phyloP scores from a whole-genome alignment of 2,113 vertebrate genomes.

The Corythaixoides concolor region DNA sequence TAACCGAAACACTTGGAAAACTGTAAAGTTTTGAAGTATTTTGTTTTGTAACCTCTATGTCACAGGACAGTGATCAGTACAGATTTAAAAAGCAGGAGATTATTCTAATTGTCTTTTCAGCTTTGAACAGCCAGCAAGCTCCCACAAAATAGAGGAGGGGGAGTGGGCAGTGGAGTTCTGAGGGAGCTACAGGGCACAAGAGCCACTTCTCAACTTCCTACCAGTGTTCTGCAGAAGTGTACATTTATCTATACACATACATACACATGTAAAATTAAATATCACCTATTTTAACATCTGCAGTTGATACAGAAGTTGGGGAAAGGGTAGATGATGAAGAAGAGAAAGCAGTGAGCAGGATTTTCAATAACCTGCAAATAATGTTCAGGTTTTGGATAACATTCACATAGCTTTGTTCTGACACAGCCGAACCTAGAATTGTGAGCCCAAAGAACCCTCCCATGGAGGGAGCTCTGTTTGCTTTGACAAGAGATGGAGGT shows the following conservation, averaged over 20 bases:
- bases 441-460: not conserved
- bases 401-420: not conserved
- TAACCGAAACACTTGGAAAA: not conserved
- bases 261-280: not conserved
- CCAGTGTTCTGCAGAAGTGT: not conserved
- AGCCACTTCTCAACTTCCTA: not conserved
- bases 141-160: not conserved
- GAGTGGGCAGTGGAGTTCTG: not conserved
- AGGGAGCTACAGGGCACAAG: not conserved
- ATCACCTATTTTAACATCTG: not conserved
- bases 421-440: not conserved
- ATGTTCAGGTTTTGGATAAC: not conserved
- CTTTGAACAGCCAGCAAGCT: not conserved
- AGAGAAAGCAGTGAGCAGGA: not conserved
- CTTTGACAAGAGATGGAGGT: not conserved
- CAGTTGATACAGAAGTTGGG: not conserved
- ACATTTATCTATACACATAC: not conserved
- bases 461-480: rapidly evolving
- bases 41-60: not conserved
- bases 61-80: not conserved
- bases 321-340: not conserved
- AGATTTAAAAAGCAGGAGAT: not conserved
- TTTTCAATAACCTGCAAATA: not conserved
- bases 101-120: not conserved
- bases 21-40: not conserved